phyloP scores from a whole-genome alignment of 2,113 vertebrate species.

The Calonectris borealis region DNA sequence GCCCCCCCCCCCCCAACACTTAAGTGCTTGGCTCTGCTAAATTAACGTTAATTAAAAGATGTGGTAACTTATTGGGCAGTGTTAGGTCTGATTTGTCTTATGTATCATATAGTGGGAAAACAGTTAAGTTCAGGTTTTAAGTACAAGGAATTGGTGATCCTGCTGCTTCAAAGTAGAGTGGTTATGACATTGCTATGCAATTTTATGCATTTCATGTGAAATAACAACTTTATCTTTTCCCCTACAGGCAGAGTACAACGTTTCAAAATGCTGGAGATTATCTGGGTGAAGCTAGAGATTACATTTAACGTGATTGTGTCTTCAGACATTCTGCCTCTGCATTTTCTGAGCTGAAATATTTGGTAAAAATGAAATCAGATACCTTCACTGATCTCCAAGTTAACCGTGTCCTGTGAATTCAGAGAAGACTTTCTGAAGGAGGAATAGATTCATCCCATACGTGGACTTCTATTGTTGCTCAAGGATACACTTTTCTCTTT shows the following conservation, averaged over 20 bases:
- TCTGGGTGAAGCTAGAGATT: constrained; percentile 49
- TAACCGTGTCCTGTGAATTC: constrained; percentile 33
- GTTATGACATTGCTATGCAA: background rate
- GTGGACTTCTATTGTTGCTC: background rate
- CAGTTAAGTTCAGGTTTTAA: background rate
- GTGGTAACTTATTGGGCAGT: background rate
- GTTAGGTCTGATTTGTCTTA: background rate
- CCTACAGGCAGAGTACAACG: constrained; percentile 33
- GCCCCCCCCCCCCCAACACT: too few species aligned
- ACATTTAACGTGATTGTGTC: constrained; percentile 42
- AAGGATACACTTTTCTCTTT: background rate
- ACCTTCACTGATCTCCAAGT: background rate
- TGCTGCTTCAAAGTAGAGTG: background rate
- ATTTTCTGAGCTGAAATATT: constrained; percentile 51
- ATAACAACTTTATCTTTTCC: constrained; percentile 31
- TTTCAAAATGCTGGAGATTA: constrained; percentile 69
- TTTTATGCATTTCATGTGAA: constrained; percentile 4
- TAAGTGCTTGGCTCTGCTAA: background rate
- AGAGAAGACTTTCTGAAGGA: constrained; percentile 38
- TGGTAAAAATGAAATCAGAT: constrained; percentile 43
- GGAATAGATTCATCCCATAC: constrained; percentile 6
- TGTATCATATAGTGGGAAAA: background rate
- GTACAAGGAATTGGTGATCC: background rate
- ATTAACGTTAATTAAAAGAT: background rate
- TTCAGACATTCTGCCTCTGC: constrained; percentile 44